Base-by-base conservation (phyloP, 2,888 invertebrate genomes). In the Netelia inedita region DNA sequence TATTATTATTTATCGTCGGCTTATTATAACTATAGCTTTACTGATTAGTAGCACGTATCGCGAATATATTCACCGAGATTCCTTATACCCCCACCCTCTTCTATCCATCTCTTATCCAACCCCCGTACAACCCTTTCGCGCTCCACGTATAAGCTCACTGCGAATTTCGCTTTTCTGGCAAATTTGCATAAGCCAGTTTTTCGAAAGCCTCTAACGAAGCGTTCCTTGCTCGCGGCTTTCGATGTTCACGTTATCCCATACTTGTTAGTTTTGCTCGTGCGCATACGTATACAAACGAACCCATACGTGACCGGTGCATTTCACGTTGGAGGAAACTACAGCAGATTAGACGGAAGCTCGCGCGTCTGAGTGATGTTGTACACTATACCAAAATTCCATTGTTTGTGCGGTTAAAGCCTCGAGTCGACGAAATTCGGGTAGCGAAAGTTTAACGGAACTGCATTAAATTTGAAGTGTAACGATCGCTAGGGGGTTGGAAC, bases 101-200 rank as follows among this genome's bases (percentile, higher is more conserved):
- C 5, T 5, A 0, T 6, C 28, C 28, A 2, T 5, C 5, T 5
- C 5, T 6, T 5, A 28, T 6, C 35, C 35, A 5, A 35, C 35
- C 35, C 0, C 6, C 35, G 10, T 61, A 21, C 11, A n/a, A 41
- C 10, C 11, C 55, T 76, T 46, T 2, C 19, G 28, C 55, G 43
- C 35, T 61, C 10, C n/a, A 35, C 41, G 35, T 35, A 35, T 35
- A 35, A 35, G 35, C 61, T 21, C 59, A 35, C 16, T 79, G 59
- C 16, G 72, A 53, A n/a, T 65, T 57, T 50, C 55, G 55, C 55
- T 50, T 57, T 41, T 61, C 71, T 46, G 57, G 41, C 55, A 71
- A 41, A 75, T 72, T 83, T 53, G 50, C 79, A 69, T 83, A 75
- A 79, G 59, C 75, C 79, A 75, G 71, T 80, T 80, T 75, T 76